Percentiles rank a stretch among this genome's conserved stretches.
Evolutionary conservation across 53 echinoderm and acorn worm species (phyloP).

Genomic region (Echinometra lucunter): DNA sequence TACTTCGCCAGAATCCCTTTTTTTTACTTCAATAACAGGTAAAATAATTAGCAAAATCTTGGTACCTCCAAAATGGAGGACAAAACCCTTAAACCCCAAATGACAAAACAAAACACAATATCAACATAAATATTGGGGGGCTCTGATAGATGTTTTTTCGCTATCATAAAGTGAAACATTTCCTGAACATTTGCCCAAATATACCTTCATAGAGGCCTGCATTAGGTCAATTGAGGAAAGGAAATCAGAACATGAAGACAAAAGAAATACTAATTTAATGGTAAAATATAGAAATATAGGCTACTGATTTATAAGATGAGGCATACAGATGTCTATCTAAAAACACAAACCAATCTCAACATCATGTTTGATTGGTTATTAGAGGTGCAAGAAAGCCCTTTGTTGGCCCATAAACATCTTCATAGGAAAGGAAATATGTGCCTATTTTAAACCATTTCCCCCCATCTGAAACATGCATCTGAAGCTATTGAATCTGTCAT

Average conservation of each 20-base stretch:
- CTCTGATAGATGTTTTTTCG: neutral
- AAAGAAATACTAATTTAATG: neutral
- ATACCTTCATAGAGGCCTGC: constrained; percentile 29
- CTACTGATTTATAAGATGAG: neutral
- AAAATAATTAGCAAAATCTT: neutral
- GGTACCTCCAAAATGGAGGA: neutral
- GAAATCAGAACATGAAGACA: neutral
- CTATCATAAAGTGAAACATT: constrained; percentile 9
- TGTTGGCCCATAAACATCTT: neutral
- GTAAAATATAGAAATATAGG: neutral
- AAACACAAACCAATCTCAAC: neutral
- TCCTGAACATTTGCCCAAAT: neutral
- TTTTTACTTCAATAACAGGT: neutral
- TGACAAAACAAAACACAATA: constrained; percentile 16
- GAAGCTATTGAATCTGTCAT: neutral
- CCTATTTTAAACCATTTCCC: neutral
- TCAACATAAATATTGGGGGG: neutral
- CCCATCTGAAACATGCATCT: neutral
- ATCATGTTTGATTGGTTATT: neutral
- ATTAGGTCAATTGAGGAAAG: neutral
- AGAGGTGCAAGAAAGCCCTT: neutral
- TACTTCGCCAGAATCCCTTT: neutral
- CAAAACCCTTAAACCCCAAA: neutral
- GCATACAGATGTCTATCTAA: neutral
- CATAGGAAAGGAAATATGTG: neutral